These are phyloP conservation scores for Trissoscelio sp. DNA, from an alignment of 2,888 invertebrate genomes.

Conservation along the genomic window DNA sequence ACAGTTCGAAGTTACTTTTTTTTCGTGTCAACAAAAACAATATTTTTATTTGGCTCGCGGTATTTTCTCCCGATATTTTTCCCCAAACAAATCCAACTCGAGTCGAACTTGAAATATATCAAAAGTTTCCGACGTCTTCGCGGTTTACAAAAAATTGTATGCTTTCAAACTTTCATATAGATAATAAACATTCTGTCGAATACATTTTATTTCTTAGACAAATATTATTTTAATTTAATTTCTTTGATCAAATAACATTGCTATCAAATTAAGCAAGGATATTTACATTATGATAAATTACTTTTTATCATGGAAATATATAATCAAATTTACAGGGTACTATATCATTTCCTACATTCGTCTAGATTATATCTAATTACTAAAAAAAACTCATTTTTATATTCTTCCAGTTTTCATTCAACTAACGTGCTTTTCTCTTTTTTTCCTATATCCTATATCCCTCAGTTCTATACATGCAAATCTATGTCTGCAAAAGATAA, in stretches of 20 bases:
- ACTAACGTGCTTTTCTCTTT: conserved; percentile 40
- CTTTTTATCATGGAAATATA: background rate
- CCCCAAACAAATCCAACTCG: conserved; percentile 4
- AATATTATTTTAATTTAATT: background rate
- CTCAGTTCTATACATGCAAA: conserved; percentile 53
- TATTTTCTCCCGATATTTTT: background rate
- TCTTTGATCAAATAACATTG: background rate
- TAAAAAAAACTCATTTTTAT: conserved; percentile 7
- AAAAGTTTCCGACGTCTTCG: conserved; percentile 2
- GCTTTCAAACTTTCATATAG: background rate
- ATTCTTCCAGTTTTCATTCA: conserved; percentile 19
- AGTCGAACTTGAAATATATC: conserved; percentile 3
- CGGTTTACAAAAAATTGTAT: background rate
- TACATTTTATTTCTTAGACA: background rate
- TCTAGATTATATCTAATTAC: conserved; percentile 35
- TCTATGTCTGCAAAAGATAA: conserved; percentile 43
- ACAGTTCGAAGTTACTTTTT: background rate
- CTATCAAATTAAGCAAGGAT: background rate
- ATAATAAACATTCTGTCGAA: background rate
- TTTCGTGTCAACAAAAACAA: background rate
- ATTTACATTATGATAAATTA: background rate
- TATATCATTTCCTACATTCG: background rate
- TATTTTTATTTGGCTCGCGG: background rate
- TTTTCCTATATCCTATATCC: background rate
- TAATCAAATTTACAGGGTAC: conserved; percentile 5